Percentiles rank a stretch among this genome's conserved stretches.
These are phyloP conservation scores for Hippotragus niger DNA, from an alignment of 2,113 vertebrate species.

Conservation along the genomic window DNA sequence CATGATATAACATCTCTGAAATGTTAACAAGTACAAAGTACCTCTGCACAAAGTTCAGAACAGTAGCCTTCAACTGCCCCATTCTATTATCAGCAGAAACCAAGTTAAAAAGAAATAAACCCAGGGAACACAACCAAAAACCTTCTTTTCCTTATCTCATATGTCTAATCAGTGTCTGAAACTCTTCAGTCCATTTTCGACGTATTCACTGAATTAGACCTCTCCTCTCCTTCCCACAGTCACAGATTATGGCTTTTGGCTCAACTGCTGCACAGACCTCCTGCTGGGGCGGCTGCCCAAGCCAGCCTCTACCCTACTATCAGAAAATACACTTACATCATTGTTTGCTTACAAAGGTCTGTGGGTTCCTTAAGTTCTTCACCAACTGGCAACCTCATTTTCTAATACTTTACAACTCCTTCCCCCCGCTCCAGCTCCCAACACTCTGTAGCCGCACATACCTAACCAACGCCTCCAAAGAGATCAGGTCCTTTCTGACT, in stretches of 20 bases:
- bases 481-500: background rate
- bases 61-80: background rate
- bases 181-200: background rate
- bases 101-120: background rate
- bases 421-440: background rate
- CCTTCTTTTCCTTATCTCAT: background rate
- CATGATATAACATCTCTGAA: background rate
- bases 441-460: background rate
- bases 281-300: background rate
- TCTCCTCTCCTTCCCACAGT: background rate
- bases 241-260: background rate
- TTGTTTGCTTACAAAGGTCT: background rate
- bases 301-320: background rate
- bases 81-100: background rate
- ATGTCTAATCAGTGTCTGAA: background rate
- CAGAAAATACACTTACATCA: background rate
- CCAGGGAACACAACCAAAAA: background rate
- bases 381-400: background rate
- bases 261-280: background rate
- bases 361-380: background rate
- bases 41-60: background rate
- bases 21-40: background rate
- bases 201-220: background rate
- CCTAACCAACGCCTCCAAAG: background rate
- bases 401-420: background rate